These are phyloP conservation scores for Metalampra italica DNA, from an alignment of 2,888 invertebrate genomes.

Conservation along the genomic window DNA sequence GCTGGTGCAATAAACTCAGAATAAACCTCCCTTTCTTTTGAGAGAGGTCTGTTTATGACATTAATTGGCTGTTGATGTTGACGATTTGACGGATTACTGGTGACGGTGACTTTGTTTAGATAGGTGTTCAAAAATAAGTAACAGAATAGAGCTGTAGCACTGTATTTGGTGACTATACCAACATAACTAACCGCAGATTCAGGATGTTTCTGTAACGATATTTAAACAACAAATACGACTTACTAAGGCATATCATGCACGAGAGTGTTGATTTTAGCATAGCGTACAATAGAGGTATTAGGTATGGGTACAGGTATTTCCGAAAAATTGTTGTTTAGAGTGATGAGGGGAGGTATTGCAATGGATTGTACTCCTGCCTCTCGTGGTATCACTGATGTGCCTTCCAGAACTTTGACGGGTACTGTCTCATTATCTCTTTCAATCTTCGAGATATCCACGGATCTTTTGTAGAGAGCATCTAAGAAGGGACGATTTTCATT, in stretches of 20 bases:
- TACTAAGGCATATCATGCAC: slow-evolving; percentile 16
- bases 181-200: too few relatives aligned
- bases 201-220: too few relatives aligned
- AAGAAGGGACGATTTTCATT: neutral
- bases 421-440: slow-evolving; percentile 22
- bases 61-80: too few relatives aligned
- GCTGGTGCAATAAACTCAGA: too few relatives aligned
- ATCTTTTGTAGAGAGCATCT: slow-evolving; percentile 11
- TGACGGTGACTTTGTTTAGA: too few relatives aligned
- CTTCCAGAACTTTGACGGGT: slow-evolving; percentile 41
- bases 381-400: slow-evolving; percentile 46
- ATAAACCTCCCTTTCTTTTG: too few relatives aligned
- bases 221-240: too few relatives aligned
- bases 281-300: slow-evolving; percentile 61
- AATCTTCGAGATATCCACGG: slow-evolving; percentile 19
- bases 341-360: slow-evolving; percentile 48
- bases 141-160: too few relatives aligned
- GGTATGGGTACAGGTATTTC: slow-evolving; percentile 63
- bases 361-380: slow-evolving; percentile 50
- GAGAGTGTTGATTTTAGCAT: slow-evolving; percentile 57
- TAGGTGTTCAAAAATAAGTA: too few relatives aligned
- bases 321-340: slow-evolving; percentile 53
- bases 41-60: too few relatives aligned
- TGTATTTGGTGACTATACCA: too few relatives aligned
- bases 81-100: too few relatives aligned